phyloP scores from a whole-genome alignment of 1,140 invertebrate species.

The Propsilocerus akamusi region DNA sequence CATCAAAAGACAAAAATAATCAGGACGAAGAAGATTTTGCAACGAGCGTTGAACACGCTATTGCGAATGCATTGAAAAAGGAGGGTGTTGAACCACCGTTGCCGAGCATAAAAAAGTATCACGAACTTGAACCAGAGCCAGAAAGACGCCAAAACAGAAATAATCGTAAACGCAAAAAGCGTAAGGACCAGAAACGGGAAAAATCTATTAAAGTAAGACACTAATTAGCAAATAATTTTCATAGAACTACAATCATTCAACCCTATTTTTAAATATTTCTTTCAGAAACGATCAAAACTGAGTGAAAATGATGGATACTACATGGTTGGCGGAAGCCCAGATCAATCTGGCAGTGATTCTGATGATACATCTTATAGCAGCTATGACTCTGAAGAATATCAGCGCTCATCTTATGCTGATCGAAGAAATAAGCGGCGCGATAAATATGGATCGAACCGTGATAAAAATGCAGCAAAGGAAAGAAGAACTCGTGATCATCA shows the following conservation, averaged over 20 bases:
- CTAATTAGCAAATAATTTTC: background rate
- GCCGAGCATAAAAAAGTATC: conserved; percentile 17
- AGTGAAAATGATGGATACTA: conserved; percentile 64
- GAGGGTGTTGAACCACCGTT: conserved; percentile 27
- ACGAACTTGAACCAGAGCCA: conserved; percentile 20
- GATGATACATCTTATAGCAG: conserved; percentile 32
- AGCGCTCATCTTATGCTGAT: conserved; percentile 24
- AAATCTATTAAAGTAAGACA: conserved; percentile 7
- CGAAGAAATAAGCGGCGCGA: conserved; percentile 21
- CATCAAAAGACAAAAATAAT: conserved; percentile 6
- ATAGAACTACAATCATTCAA: background rate
- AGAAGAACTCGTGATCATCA: conserved; percentile 12
- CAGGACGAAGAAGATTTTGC: conserved; percentile 46
- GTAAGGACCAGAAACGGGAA: conserved; percentile 13
- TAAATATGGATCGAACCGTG: conserved; percentile 15
- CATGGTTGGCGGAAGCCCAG: conserved; percentile 48
- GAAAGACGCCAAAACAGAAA: conserved; percentile 29
- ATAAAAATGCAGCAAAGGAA: conserved; percentile 12
- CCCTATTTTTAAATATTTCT: background rate
- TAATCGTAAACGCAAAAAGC: conserved; percentile 26
- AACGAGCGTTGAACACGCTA: conserved; percentile 52
- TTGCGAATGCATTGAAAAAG: conserved; percentile 42
- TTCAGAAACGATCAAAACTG: conserved; percentile 23
- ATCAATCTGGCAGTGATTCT: conserved; percentile 26
- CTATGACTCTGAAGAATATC: conserved; percentile 25